These are phyloP conservation scores for Acleris cristana DNA, from an alignment of 2,888 invertebrate species.

Conservation along the genomic window DNA sequence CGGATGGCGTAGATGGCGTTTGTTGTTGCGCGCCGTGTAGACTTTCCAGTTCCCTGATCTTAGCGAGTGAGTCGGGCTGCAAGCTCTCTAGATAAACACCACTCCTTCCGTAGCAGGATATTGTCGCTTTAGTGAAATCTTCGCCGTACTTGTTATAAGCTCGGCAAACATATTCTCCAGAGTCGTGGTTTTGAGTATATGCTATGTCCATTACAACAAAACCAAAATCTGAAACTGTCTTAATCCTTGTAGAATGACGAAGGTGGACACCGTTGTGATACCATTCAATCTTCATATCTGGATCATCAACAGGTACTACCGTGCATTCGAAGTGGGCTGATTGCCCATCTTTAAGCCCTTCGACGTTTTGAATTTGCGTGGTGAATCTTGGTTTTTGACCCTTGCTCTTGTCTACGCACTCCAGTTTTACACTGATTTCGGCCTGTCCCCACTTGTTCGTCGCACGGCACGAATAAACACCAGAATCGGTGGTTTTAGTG, in stretches of 20 bases:
- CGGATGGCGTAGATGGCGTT: conserved; percentile 85
- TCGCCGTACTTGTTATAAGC: conserved; percentile 96
- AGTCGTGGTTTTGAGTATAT: conserved; percentile 96
- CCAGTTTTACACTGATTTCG: conserved; percentile 92
- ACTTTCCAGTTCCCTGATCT: conserved; percentile 93
- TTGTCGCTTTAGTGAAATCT: conserved; percentile 93
- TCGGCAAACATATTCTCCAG: conserved; percentile 96
- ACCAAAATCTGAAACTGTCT: conserved; percentile 97
- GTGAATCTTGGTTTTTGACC: conserved; percentile 95
- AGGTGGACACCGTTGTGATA: conserved; percentile 96
- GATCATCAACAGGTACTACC: conserved; percentile 96
- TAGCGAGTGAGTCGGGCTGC: conserved; percentile 95
- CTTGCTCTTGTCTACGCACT: conserved; percentile 92
- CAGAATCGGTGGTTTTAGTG: conserved; percentile 96
- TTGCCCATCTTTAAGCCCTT: conserved; percentile 95
- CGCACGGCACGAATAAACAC: conserved; percentile 93
- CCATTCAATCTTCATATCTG: conserved; percentile 97
- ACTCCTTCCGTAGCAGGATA: conserved; percentile 92
- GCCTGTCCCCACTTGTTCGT: conserved; percentile 95
- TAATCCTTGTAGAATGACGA: conserved; percentile 94
- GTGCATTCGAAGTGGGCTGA: conserved; percentile 98
- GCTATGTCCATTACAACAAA: conserved; percentile 97
- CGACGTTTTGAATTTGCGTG: conserved; percentile 92
- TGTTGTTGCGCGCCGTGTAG: conserved; percentile 87
- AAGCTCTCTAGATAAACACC: conserved; percentile 95